Percentiles rank a stretch among this genome's conserved stretches.
Evolutionary conservation across 2,888 invertebrate species (phyloP).

Genomic region (Mythimna impura): DNA sequence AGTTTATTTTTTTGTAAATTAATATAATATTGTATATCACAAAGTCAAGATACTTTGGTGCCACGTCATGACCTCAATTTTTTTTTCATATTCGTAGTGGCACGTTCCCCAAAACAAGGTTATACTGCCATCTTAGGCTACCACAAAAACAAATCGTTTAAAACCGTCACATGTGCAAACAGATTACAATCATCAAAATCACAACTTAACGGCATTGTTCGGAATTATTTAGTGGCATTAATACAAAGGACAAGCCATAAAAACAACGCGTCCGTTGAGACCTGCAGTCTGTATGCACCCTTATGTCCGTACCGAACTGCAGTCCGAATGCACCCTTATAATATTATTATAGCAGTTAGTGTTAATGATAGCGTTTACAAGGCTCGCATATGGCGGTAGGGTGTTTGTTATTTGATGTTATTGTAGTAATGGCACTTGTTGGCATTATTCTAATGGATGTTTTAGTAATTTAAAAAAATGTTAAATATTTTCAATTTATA

Average conservation of each 20-base stretch:
- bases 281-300: conserved; percentile 34
- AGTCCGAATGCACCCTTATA: conserved; percentile 24
- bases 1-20: too few relatives aligned
- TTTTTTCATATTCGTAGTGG: too few relatives aligned
- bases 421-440: conserved; percentile 5
- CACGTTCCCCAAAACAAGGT: too few relatives aligned
- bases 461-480: neutral
- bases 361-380: conserved; percentile 39
- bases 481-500: too few relatives aligned
- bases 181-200: conserved; percentile 67
- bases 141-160: conserved; percentile 5
- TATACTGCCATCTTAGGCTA: neutral
- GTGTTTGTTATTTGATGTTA: conserved; percentile 15
- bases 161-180: conserved; percentile 57
- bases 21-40: too few relatives aligned
- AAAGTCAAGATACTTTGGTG: too few relatives aligned
- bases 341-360: conserved; percentile 12
- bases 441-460: conserved; percentile 3
- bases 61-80: too few relatives aligned
- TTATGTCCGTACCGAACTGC: conserved; percentile 74
- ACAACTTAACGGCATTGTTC: conserved; percentile 68
- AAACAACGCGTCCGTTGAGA: conserved; percentile 79
- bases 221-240: conserved; percentile 80
- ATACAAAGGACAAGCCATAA: conserved; percentile 83
- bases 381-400: conserved; percentile 29